A percentile compares a stretch with the other conserved stretches of the same genome.
These are phyloP conservation scores for Cremastinae sp. DNA, from an alignment of 2,888 invertebrate genomes.

Conservation along the genomic window DNA sequence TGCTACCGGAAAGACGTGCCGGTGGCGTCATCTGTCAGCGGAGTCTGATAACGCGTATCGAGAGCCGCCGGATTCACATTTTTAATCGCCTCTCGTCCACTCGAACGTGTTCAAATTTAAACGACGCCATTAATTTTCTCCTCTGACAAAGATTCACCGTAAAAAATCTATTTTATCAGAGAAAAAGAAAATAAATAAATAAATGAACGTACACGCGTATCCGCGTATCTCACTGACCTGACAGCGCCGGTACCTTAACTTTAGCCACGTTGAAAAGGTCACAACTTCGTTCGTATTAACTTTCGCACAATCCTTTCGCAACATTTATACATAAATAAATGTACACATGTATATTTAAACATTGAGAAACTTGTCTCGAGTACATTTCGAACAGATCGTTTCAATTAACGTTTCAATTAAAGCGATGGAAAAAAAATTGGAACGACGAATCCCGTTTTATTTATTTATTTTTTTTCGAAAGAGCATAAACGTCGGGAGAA, in stretches of 20 bases:
- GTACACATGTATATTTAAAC: constrained; percentile 19
- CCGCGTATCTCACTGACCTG: constrained; percentile 1
- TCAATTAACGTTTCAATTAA: not conserved
- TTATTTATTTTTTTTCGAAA: too few species aligned
- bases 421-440: too few species aligned
- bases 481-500: too few species aligned
- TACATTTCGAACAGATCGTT: not conserved
- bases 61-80: not conserved
- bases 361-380: too few species aligned
- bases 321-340: constrained; percentile 41
- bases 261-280: constrained; percentile 62
- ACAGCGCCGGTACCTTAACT: constrained; percentile 18
- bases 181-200: constrained; percentile 15
- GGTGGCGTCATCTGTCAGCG: constrained; percentile 62
- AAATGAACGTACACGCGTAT: constrained; percentile 9
- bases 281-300: constrained; percentile 37
- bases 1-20: not conserved
- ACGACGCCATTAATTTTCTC: not conserved
- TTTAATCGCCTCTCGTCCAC: not conserved
- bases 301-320: constrained; percentile 68
- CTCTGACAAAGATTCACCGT: not conserved
- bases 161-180: not conserved
- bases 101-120: too few species aligned
- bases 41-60: constrained; percentile 10
- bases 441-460: too few species aligned